Conservation (phyloP, 2,797 vertebrate species). For the Acipenser ruthenus region DNA sequence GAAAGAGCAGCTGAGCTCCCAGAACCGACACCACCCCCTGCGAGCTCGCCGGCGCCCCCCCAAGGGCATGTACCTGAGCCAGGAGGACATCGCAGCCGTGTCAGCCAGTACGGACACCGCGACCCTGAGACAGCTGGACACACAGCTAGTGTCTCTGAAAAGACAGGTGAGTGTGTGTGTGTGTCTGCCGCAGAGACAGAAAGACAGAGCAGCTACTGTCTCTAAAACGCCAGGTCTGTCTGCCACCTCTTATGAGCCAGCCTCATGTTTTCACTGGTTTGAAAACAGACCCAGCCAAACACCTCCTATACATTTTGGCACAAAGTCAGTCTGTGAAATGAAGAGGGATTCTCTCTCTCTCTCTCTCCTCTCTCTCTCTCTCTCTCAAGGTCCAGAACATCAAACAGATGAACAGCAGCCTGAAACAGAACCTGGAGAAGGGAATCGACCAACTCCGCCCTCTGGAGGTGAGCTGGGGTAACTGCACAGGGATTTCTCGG, state of each 20-base stretch:
- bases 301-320: too few relatives aligned
- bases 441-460: conserved; percentile 64
- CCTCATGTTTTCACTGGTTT: too few relatives aligned
- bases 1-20: conserved; percentile 71
- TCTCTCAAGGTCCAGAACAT: conserved; percentile 74
- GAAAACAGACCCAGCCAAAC: too few relatives aligned
- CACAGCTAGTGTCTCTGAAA: conserved; percentile 68
- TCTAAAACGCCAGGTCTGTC: conserved; percentile 17
- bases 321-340: too few relatives aligned
- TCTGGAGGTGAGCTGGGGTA: conserved; percentile 55
- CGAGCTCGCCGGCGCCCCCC: conserved; percentile 82
- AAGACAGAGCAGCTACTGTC: conserved; percentile 66
- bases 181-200: conserved; percentile 25
- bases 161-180: conserved; percentile 63
- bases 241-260: too few relatives aligned
- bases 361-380: conserved; percentile 3
- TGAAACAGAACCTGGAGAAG: conserved; percentile 67
- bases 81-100: conserved; percentile 67
- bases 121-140: conserved; percentile 73
- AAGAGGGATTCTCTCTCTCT: background rate
- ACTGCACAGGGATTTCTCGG: background rate
- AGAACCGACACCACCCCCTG: conserved; percentile 81
- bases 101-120: conserved; percentile 73
- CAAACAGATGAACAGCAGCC: conserved; percentile 81
- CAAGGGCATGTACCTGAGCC: conserved; percentile 84